Base-by-base conservation (phyloP, 2,113 vertebrate genomes). In the Antechinus flavipes region DNA sequence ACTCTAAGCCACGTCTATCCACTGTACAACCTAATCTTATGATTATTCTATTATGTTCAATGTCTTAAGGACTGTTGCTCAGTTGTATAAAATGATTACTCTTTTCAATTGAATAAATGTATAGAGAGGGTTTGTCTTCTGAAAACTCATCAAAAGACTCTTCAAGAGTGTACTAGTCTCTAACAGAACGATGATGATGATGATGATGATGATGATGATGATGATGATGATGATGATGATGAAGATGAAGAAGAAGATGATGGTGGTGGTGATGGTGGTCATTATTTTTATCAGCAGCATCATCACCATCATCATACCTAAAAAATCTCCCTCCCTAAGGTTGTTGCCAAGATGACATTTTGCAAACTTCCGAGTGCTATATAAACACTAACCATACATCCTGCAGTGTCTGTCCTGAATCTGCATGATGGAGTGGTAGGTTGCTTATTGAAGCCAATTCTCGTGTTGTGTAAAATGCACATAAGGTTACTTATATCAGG, bases 391-490 rank as follows among this genome's bases (percentile, higher is more conserved):
- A n/a, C 61, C 19, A 90, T 42, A 50, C 84, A 91, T 95, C 54
- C 56, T 90, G 4, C 58, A 54, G 35, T 19, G 90, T 50, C 54
- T 68, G 91, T 49, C 26, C 27, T 22, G 54, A 90, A 46, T 89
- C 22, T 90, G 42, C 1, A 30, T 49, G 91, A 23, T 54, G 47
- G 46, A 90, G 50, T 96, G 54, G 90, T 94, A 91, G 35, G 47
- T 91, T 92, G 27, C 90, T 91, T 93, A 61, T 95, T 93, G 90
- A 92, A 16, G 4, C 25, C 95, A 94, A 91, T 91, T 26, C 54
- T 23, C 93, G 46, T 96, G 91, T 92, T 94, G 76, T 53, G 91
- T 91, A 95, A 89, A 93, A 25, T 2, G 46, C 96, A 46, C 4
- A 53, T 22, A 91, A 30, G 46, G 54, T 91, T 93, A 8, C 11